Evolutionary conservation across 2,113 vertebrate genomes (phyloP).

Genomic region (Megalops atlanticus): DNA sequence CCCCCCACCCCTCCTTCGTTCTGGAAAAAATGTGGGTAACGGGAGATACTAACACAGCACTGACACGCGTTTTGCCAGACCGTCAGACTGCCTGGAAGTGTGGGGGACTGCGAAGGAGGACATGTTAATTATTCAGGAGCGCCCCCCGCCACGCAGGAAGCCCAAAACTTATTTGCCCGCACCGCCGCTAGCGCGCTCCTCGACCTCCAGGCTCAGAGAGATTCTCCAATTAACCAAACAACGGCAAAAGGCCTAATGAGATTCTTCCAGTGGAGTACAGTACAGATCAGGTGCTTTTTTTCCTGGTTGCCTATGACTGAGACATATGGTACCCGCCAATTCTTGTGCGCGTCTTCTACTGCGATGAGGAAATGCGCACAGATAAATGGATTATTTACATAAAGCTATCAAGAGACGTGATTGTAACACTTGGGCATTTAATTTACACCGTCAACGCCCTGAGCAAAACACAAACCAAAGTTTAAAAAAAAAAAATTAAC

Average conservation of each 20-base stretch:
- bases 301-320: background rate
- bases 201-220: slow-evolving; percentile 35
- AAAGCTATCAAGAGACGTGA: background rate
- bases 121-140: slow-evolving; percentile 57
- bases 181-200: slow-evolving; percentile 56
- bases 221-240: slow-evolving; percentile 38
- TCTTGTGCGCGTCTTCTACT: background rate
- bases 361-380: background rate
- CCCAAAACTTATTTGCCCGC: slow-evolving; percentile 54
- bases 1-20: slow-evolving; percentile 52
- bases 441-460: no score
- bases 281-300: slow-evolving; percentile 48
- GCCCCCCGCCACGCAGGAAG: slow-evolving; percentile 44
- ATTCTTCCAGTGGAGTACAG: slow-evolving; percentile 21
- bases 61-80: slow-evolving; percentile 57
- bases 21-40: slow-evolving; percentile 69
- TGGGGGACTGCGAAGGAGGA: slow-evolving; percentile 54
- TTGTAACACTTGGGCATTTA: background rate
- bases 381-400: background rate
- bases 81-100: slow-evolving; percentile 51
- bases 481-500: background rate
- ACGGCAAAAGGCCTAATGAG: slow-evolving; percentile 32
- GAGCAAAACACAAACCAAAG: background rate
- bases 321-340: background rate
- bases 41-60: slow-evolving; percentile 68